These are phyloP conservation scores for Boulengeromyrus knoepffleri DNA, from an alignment of 2,113 vertebrate species.

Conservation along the genomic window DNA sequence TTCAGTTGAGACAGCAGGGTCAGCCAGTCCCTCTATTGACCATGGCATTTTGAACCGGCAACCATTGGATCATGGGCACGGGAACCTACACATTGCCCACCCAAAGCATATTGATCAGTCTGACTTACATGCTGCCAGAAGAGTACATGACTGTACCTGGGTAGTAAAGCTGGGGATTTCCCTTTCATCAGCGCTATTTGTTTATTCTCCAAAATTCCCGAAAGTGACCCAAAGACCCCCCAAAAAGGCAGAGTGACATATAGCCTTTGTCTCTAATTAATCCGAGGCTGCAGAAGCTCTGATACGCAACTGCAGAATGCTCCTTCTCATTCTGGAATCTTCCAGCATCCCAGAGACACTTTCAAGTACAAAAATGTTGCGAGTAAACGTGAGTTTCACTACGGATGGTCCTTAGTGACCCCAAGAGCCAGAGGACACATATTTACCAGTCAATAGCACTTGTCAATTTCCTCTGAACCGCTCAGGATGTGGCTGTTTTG, in stretches of 20 bases:
- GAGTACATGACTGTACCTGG: background rate
- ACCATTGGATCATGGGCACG: background rate
- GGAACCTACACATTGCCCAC: background rate
- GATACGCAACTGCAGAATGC: background rate
- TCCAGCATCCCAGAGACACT: background rate
- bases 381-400: slow-evolving; percentile 2
- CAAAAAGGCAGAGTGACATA: background rate
- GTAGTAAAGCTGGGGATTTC: background rate
- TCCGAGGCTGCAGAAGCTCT: background rate
- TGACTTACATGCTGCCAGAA: background rate
- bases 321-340: background rate
- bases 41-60: background rate
- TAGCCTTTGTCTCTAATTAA: background rate
- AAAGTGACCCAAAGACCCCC: background rate
- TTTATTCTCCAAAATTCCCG: background rate
- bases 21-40: background rate
- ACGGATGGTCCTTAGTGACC: background rate
- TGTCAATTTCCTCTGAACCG: background rate
- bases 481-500: background rate
- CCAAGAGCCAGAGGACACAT: background rate
- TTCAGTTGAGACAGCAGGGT: background rate
- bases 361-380: background rate
- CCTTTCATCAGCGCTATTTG: background rate
- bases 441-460: slow-evolving; percentile 8
- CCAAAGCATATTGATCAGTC: background rate